A percentile compares a stretch with the other conserved stretches of the same genome.
Evolutionary conservation across 2,888 invertebrate genomes (phyloP).

Genomic region (Coelogynopora nodosa): DNA sequence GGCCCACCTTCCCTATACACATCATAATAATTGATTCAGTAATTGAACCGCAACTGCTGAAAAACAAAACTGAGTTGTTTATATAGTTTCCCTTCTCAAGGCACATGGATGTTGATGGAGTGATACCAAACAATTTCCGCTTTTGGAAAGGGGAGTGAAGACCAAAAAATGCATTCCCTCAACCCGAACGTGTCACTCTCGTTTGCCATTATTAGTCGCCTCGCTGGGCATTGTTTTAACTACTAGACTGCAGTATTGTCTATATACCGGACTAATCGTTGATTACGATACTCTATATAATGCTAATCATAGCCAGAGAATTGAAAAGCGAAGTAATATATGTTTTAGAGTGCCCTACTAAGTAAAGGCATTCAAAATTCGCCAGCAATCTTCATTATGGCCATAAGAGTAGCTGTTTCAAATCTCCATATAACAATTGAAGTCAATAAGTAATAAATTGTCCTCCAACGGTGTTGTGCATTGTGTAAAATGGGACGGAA

Average conservation of each 20-base stretch:
- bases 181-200: conserved; percentile 14
- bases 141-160: background rate
- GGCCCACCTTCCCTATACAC: background rate
- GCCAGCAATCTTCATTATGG: conserved; percentile 20
- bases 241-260: background rate
- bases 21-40: background rate
- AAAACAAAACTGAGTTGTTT: background rate
- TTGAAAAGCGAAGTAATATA: background rate
- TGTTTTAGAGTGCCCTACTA: background rate
- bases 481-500: background rate
- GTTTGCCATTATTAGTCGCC: background rate
- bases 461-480: background rate
- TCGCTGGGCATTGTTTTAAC: background rate
- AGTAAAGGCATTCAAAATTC: background rate
- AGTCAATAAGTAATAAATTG: background rate
- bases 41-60: background rate
- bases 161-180: background rate
- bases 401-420: too few species aligned
- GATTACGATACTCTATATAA: background rate
- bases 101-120: background rate
- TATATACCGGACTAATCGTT: background rate
- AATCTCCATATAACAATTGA: background rate
- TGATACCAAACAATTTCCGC: background rate
- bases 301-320: background rate
- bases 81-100: too few species aligned